A percentile compares a stretch with the other conserved stretches of the same genome.
Evolutionary conservation across 2,797 vertebrate species (phyloP).

Genomic region (Vultur gryphus): DNA sequence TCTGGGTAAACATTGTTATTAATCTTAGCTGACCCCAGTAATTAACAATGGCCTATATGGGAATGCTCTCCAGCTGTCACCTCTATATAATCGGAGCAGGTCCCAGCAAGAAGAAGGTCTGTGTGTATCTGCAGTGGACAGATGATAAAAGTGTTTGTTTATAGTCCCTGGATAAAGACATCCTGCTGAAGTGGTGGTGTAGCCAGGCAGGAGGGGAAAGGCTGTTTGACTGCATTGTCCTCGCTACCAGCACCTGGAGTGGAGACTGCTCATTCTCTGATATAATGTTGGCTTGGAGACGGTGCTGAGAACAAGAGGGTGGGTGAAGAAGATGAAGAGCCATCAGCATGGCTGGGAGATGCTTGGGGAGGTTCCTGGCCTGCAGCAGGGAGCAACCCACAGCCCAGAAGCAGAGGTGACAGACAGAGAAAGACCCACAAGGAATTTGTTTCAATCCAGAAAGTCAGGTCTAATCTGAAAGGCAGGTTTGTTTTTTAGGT

Average conservation of each 20-base stretch:
- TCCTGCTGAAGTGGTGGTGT: background rate
- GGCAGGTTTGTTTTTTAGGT: background rate
- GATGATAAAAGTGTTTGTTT: background rate
- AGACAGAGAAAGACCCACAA: background rate
- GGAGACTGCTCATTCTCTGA: background rate
- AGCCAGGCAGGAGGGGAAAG: background rate
- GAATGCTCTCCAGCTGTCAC: background rate
- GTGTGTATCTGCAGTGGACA: background rate
- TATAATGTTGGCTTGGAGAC: background rate
- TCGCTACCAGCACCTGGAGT: rapidly evolving
- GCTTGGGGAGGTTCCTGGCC: background rate
- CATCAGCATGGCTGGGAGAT: background rate
- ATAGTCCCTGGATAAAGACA: background rate
- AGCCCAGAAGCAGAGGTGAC: background rate
- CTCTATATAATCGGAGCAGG: background rate
- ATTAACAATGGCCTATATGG: background rate
- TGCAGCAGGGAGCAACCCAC: background rate
- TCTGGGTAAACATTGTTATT: background rate
- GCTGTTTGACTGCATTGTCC: background rate
- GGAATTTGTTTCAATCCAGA: background rate
- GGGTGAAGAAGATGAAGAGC: background rate
- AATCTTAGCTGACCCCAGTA: background rate
- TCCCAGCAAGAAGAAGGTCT: background rate
- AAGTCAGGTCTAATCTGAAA: background rate
- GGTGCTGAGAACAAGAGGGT: background rate